These are phyloP conservation scores for Indri indri DNA, from an alignment of 2,113 vertebrate genomes.

Conservation along the genomic window DNA sequence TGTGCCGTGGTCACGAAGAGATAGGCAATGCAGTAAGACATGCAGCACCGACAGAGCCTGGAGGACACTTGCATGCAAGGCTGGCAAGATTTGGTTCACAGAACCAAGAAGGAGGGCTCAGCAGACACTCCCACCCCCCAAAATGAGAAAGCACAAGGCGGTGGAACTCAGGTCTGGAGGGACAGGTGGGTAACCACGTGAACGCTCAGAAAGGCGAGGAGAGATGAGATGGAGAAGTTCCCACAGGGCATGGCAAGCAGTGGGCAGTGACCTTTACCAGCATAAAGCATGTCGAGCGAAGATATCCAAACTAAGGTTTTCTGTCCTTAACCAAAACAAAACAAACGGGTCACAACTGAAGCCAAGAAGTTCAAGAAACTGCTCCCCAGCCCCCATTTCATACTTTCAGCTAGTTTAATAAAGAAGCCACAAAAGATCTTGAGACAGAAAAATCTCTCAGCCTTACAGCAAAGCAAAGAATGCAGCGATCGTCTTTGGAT, in stretches of 20 bases:
- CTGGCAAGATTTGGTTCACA: not conserved
- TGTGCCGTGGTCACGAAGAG: not conserved
- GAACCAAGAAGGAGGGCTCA: not conserved
- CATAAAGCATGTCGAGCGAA: not conserved
- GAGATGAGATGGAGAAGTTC: not conserved
- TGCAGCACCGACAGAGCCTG: not conserved
- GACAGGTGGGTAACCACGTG: not conserved
- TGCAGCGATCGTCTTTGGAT: not conserved
- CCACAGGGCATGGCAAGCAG: not conserved
- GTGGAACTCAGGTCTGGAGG: not conserved
- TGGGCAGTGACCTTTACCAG: not conserved
- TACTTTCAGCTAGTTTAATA: not conserved
- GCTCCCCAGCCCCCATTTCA: not conserved
- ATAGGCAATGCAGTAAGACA: not conserved
- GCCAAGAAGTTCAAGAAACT: not conserved
- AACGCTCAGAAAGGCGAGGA: not conserved
- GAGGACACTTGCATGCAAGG: not conserved
- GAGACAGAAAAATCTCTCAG: not conserved
- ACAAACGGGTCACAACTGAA: not conserved
- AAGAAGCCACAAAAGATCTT: not conserved
- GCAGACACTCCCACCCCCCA: not conserved
- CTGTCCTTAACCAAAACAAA: not conserved
- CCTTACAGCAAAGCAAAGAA: not conserved
- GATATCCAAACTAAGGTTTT: not conserved
- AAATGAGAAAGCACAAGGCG: not conserved